Conservation (phyloP, 2,113 vertebrate species). For the Mobula hypostoma region DNA sequence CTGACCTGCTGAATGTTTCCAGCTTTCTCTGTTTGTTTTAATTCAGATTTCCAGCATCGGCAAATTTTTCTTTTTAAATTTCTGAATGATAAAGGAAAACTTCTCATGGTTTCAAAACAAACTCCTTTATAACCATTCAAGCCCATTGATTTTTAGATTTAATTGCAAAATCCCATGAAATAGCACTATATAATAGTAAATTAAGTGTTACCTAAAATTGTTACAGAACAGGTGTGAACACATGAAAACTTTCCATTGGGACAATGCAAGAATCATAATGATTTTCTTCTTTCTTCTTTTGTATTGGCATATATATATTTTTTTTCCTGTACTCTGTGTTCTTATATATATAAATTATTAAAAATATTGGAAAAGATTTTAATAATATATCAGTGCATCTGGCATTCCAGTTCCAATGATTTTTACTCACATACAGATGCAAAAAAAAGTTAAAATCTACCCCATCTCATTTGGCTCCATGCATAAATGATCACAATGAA, state of each 20-base stretch:
- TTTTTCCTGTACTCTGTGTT: too few relatives aligned
- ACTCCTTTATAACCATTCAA: background rate
- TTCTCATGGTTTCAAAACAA: background rate
- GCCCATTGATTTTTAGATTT: background rate
- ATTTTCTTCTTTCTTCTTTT: background rate
- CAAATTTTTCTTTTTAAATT: too few relatives aligned
- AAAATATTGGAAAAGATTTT: background rate
- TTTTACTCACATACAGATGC: background rate
- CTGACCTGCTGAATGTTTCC: too few relatives aligned
- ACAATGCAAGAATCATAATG: background rate
- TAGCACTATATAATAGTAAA: background rate
- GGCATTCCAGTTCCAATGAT: background rate
- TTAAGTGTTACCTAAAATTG: background rate
- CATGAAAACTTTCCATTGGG: background rate
- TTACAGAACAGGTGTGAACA: background rate
- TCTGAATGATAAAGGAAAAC: background rate
- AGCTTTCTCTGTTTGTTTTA: too few relatives aligned
- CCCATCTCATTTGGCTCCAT: too few relatives aligned
- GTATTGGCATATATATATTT: too few relatives aligned
- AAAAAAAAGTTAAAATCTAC: too few relatives aligned
- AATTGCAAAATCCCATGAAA: background rate
- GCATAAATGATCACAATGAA: too few relatives aligned
- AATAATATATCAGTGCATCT: background rate
- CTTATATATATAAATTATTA: too few relatives aligned
- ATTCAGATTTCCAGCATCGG: too few relatives aligned